Evolutionary conservation across 2,888 invertebrate species (phyloP).

Genomic region (Isotomurus palustris): DNA sequence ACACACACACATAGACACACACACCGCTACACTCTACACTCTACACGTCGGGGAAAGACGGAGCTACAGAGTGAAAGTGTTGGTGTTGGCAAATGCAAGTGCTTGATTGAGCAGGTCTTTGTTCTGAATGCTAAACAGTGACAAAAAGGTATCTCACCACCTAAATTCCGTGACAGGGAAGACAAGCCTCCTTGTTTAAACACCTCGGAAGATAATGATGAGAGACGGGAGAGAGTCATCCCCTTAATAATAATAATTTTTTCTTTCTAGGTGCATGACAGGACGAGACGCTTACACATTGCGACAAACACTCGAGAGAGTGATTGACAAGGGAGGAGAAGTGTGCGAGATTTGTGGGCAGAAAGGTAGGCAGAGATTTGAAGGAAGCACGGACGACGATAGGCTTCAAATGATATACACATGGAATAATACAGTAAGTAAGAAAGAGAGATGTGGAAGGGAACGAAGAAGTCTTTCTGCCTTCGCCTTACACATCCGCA

Average conservation of each 20-base stretch:
- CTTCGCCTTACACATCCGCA: conserved; percentile 40
- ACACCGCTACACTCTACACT: conserved; percentile 15
- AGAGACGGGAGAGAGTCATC: background rate
- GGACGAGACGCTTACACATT: background rate
- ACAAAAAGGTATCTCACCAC: background rate
- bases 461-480: conserved; percentile 24
- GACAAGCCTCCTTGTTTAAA: conserved; percentile 1
- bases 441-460: conserved; percentile 14
- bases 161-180: background rate
- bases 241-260: conserved; percentile 7
- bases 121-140: conserved; percentile 38
- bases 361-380: conserved; percentile 2
- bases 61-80: conserved; percentile 20
- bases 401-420: conserved; percentile 16
- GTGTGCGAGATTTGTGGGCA: background rate
- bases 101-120: conserved; percentile 27
- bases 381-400: conserved; percentile 1
- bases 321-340: conserved; percentile 8
- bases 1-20: conserved; percentile 6
- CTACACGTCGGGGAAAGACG: conserved; percentile 26
- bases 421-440: conserved; percentile 18
- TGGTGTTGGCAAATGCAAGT: conserved; percentile 7
- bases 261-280: background rate
- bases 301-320: too few species aligned
- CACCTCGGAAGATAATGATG: conserved; percentile 6